Percentiles rank a stretch among this genome's conserved stretches.
Conservation (phyloP, 2,888 invertebrate genomes). For the Andrena praecox region DNA sequence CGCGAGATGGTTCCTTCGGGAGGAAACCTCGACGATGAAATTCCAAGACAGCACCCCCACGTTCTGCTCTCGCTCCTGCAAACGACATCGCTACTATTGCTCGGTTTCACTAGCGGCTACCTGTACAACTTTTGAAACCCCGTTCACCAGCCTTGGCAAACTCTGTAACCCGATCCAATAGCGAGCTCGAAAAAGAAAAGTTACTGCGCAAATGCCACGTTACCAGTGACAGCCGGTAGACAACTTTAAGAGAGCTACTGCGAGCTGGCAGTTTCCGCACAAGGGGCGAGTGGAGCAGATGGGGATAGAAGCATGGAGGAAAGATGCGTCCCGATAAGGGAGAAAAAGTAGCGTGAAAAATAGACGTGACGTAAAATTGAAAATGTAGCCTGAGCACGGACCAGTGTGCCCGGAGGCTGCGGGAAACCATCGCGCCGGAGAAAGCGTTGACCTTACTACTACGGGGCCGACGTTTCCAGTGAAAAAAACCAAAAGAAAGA, state of each 20-base stretch:
- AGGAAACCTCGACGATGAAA: constrained; percentile 30
- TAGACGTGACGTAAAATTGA: constrained; percentile 68
- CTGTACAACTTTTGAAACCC: not conserved
- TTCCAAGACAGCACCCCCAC: constrained; percentile 26
- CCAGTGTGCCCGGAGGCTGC: constrained; percentile 46
- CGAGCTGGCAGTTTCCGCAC: not conserved
- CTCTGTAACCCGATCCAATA: constrained; percentile 32
- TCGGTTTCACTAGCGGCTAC: constrained; percentile 3
- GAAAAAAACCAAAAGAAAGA: constrained; percentile 31
- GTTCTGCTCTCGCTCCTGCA: not conserved
- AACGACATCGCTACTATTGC: constrained; percentile 21
- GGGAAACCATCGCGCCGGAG: constrained; percentile 53
- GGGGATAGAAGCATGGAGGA: not conserved
- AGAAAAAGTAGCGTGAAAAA: constrained; percentile 52
- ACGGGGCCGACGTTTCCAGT: constrained; percentile 17
- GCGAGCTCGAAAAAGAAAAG: constrained; percentile 6
- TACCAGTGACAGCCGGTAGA: constrained; percentile 13
- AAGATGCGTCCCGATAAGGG: constrained; percentile 9
- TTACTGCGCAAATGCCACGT: constrained; percentile 32
- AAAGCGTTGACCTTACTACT: constrained; percentile 62
- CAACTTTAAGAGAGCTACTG: constrained; percentile 4
- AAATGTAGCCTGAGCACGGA: constrained; percentile 58
- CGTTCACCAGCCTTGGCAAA: constrained; percentile 2
- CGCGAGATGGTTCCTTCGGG: not conserved
- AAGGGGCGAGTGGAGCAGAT: not conserved